A percentile compares a stretch with the other conserved stretches of the same genome.
Evolutionary conservation across 2,113 vertebrate genomes (phyloP).

Genomic region (Psittacara wagleri): DNA sequence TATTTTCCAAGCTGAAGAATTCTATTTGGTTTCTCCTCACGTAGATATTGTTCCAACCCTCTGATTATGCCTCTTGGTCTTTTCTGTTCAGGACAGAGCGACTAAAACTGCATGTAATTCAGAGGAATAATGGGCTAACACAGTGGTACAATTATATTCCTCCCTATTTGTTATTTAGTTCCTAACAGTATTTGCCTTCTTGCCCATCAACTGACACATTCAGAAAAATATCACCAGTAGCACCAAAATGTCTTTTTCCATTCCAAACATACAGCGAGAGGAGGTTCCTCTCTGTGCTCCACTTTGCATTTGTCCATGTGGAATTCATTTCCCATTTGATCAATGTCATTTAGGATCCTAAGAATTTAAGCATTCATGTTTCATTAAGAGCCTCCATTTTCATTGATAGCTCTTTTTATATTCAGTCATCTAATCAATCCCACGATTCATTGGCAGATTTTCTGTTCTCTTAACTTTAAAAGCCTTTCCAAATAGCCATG

Average conservation of each 20-base stretch:
- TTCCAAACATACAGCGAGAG: not conserved
- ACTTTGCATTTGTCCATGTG: not conserved
- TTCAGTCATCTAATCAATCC: not conserved
- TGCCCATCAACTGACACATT: not conserved
- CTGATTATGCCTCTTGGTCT: slow-evolving; percentile 47
- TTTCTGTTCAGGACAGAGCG: slow-evolving; percentile 24
- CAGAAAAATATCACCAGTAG: not conserved
- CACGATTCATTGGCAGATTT: not conserved
- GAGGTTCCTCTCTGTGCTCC: not conserved
- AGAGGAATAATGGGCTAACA: slow-evolving; percentile 34
- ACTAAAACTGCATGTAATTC: not conserved
- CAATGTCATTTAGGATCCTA: not conserved
- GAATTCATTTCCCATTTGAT: not conserved
- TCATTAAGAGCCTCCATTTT: not conserved
- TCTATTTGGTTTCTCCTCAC: slow-evolving; percentile 43
- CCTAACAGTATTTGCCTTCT: slow-evolving; percentile 15
- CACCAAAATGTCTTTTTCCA: not conserved
- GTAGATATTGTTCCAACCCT: slow-evolving; percentile 33
- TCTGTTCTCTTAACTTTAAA: not conserved
- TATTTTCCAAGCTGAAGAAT: slow-evolving; percentile 25
- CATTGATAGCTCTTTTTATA: not conserved
- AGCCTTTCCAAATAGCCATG: not conserved
- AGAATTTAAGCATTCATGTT: not conserved
- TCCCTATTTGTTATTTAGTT: slow-evolving; percentile 6
- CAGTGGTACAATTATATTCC: slow-evolving; percentile 19